Evolutionary conservation across 2,888 invertebrate genomes (phyloP), one percentile per base, ranked within the genome.

Genomic region (Mechanitis mazaeus): DNA sequence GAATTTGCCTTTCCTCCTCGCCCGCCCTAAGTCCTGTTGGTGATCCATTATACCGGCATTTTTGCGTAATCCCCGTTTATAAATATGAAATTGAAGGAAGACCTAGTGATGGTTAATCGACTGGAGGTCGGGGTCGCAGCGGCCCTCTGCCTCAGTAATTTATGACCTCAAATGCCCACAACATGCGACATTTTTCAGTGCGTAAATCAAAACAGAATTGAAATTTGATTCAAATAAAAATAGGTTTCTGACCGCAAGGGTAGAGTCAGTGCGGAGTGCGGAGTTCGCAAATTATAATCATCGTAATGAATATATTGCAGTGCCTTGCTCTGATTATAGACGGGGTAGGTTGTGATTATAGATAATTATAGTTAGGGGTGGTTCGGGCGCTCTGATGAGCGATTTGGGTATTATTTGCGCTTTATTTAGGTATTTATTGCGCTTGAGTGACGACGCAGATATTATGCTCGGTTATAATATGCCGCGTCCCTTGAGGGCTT

Each of bases 401-500:
- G 90, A 91, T 91, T 92, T 92, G 91, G 92, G 92, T 91, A 92
- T 92, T 91, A 92, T 92, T 92, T 91, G 91, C 92, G 92, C 92
- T 92, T 92, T 92, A 91, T 91, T 92, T 91, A 85, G 90, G 91
- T 91, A 91, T 92, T 92, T 92, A 91, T 91, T 91, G 88, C 91
- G 88, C 90, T 86, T 77, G 85, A 87, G 87, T 91, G 90, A 89
- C 87, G 84, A 77, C 86, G 90, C 90, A 87, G 89, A 90, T 90
- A 89, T 89, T 83, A 81, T 83, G 84, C 77, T 76, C 75, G 78
- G 80, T 79, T 81, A 79, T 80, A 80, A 79, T 73, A 77, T 76
- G 70, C 68, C 68, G 77, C 76, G 79, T 81, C 86, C 87, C 87
- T 77, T 67, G 76, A 80, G 85, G 84, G 83, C 74, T 72, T 73